Conservation (phyloP, 2,888 invertebrate species). For the Melikaiella ostensackeni region DNA sequence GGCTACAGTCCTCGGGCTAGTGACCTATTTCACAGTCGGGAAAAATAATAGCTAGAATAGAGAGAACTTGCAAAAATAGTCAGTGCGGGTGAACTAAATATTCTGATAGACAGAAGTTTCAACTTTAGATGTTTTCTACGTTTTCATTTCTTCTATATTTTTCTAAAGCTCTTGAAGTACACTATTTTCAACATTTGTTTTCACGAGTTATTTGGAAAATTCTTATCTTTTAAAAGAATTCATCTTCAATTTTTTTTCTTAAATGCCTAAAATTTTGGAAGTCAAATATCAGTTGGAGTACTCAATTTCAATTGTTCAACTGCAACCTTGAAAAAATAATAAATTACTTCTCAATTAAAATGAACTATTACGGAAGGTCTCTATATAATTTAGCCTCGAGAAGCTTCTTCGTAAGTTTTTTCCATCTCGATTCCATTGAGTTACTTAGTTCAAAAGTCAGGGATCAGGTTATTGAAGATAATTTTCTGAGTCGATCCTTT, state of each 20-base stretch:
- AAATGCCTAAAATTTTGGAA: too few relatives aligned
- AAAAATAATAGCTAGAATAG: not conserved
- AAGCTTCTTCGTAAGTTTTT: not conserved
- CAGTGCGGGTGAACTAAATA: not conserved
- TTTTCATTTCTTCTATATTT: not conserved
- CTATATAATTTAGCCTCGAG: not conserved
- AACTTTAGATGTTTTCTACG: not conserved
- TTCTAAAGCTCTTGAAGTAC: too few relatives aligned
- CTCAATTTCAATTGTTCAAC: not conserved
- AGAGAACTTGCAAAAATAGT: not conserved
- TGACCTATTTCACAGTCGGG: not conserved
- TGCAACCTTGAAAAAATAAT: not conserved
- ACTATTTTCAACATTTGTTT: too few relatives aligned
- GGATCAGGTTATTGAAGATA: conserved; percentile 12
- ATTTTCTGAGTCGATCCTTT: not conserved
- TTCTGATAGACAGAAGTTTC: not conserved
- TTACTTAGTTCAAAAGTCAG: not conserved
- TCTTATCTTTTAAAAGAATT: too few relatives aligned
- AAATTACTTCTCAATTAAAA: not conserved
- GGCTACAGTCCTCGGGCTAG: not conserved
- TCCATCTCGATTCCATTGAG: not conserved
- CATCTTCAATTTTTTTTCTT: too few relatives aligned
- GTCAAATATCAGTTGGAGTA: not conserved
- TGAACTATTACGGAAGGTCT: not conserved
- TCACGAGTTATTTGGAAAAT: too few relatives aligned